Evolutionary conservation across 2,888 invertebrate genomes (phyloP).

Genomic region (Willowsia nigromaculata): DNA sequence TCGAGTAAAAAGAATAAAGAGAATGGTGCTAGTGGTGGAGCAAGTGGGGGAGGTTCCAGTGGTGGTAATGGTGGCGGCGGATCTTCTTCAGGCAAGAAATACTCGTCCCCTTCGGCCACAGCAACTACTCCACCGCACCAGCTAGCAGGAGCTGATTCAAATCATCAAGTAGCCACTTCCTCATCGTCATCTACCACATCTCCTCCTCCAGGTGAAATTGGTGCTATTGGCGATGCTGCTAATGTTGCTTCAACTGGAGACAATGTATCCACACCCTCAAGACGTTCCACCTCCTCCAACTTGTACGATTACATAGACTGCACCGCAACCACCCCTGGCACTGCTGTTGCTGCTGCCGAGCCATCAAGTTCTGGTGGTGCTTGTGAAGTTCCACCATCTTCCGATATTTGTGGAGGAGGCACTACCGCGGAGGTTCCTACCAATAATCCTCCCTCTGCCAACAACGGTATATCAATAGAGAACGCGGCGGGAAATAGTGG

Average conservation of each 20-base stretch:
- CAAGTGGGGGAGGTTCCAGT: neutral
- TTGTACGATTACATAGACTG: constrained; percentile 53
- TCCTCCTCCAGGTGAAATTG: constrained; percentile 48
- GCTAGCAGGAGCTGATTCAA: neutral
- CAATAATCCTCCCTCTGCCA: neutral
- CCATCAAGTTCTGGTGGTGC: neutral
- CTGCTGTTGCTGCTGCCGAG: neutral
- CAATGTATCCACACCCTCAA: constrained; percentile 46
- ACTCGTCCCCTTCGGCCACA: neutral
- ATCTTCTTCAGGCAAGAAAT: neutral
- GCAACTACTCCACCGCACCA: neutral
- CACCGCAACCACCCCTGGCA: neutral
- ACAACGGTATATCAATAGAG: neutral
- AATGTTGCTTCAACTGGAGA: constrained; percentile 24
- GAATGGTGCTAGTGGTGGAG: constrained; percentile 80
- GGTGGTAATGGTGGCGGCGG: neutral
- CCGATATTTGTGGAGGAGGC: neutral
- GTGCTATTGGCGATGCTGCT: neutral
- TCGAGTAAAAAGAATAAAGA: constrained; percentile 83
- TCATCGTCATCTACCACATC: neutral
- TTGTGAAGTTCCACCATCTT: neutral
- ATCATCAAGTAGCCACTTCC: neutral
- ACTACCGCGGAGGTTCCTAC: neutral
- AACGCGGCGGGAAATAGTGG: neutral
- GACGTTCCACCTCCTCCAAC: constrained; percentile 54